Evolutionary conservation across 2,113 vertebrate species (phyloP), one percentile per base, ranked within the genome.

Genomic region (Trichechus manatus): DNA sequence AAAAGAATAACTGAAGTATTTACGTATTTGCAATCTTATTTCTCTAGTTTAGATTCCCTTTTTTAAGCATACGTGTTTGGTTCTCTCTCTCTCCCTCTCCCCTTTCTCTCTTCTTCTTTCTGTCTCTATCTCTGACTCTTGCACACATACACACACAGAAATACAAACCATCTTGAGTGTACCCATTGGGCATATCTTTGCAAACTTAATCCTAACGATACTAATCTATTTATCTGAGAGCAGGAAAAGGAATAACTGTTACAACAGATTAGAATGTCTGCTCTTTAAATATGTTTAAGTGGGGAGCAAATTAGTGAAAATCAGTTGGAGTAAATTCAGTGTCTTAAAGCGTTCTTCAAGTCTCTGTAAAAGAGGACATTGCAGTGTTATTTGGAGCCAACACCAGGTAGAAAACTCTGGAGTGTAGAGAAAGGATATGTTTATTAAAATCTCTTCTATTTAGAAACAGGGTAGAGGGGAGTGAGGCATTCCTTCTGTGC

Each of bases 141-240:
- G 3, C 13, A 81, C 31, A 14, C 19, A 29, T 4, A 33, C 4
- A 90, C 53, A n/a, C 20, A 47, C 13, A 17, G 14, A 82, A 44
- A 80, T 31, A 39, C n/a, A 56, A 39, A 25, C 29, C 1, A 7
- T 66, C 64, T 22, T 42, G 42, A 36, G 33, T 5, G 9, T 2
- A 50, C 75, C 89, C 78, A 36, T 10, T n/a, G 93, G 94, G 96
- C 86, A 84, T 42, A 87, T 97, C 94, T 97, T 95, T 97, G 93
- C 89, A 97, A 96, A 97, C 86, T 64, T 95, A 96, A 95, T 95
- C 91, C 42, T 91, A 94, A 92, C 11, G 6, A 79, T 95, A 2
- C 93, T 97, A 96, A 97, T 91, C 95, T 93, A 74, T 83, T 97
- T 97, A 97, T 13, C 68, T 9, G 44, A 77, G 88, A 97, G 89